Base-by-base conservation (phyloP, 2,797 vertebrate genomes). In the Menidia menidia region DNA sequence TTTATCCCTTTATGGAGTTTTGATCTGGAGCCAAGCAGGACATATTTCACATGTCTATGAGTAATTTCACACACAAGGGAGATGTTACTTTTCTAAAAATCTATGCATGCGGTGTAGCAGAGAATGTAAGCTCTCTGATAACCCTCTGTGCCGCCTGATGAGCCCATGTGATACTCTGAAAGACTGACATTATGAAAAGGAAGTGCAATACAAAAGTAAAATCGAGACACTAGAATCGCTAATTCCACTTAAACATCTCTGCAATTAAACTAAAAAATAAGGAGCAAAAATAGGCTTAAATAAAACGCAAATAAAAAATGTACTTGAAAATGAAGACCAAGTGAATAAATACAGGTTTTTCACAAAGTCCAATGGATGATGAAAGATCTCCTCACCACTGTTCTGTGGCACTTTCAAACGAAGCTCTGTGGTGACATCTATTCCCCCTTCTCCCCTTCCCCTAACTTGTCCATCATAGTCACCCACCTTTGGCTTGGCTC, bases 401-500 rank as follows among this genome's bases (percentile, higher is more conserved):
- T 41, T 52, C 7, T 67, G 33, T 25, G 42, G 18, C 18, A 57
- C 63, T 9, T 57, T 44, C 33, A 19, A 31, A 12, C 55, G 11
- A 35, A 64, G 53, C 30, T 4, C 4, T 9, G 39, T 10, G 0
- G n/a, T 45, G 52, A 61, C 31, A 41, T 0, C 1, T 56, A 51
- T 45, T 33, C 16, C 31, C 32, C 42, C 3, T 44, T 2, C 53
- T 43, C 30, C 19, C 10, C 2, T 19, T 56, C 14, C 15, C 18
- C 42, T 52, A 32, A 42, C 11, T 58, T 32, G 33, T 54, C 50
- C 19, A 45, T 43, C 33, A 42, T 16, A 42, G 56, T 62, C 55
- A 62, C 85, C 48, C 92, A 99, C 98, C 96, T 97, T 99, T 13
- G 97, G 97, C 84, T 99, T 98, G 80, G 96, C 96, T 93, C 98